These are phyloP conservation scores for Ctenoplectra terminalis DNA, from an alignment of 1,140 invertebrate genomes.

Conservation along the genomic window DNA sequence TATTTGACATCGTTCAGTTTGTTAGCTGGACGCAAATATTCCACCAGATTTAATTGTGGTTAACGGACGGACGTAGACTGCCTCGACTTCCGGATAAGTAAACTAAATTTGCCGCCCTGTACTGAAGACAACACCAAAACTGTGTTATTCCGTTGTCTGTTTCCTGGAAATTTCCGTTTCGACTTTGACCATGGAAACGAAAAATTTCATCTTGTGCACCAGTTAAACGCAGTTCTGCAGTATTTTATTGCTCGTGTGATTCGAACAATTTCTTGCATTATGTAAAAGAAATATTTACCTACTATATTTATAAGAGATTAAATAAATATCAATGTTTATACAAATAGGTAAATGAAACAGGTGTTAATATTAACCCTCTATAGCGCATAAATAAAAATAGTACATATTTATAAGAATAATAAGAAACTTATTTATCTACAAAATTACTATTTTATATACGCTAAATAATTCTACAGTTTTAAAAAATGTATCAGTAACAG, in stretches of 20 bases:
- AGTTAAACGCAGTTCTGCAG: too few relatives aligned
- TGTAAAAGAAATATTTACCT: neutral
- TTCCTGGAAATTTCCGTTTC: slow-evolving; percentile 52
- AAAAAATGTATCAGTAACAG: too few relatives aligned
- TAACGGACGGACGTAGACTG: slow-evolving; percentile 66
- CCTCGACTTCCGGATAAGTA: slow-evolving; percentile 77
- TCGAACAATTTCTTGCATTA: too few relatives aligned
- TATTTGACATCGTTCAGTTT: slow-evolving; percentile 66
- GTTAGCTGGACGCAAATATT: slow-evolving; percentile 74
- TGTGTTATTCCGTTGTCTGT: slow-evolving; percentile 47
- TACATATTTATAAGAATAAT: too few relatives aligned
- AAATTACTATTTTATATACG: too few relatives aligned
- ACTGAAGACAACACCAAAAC: slow-evolving; percentile 46
- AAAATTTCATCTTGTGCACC: slow-evolving; percentile 1
- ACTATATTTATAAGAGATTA: neutral
- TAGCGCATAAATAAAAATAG: too few relatives aligned
- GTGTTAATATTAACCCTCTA: too few relatives aligned
- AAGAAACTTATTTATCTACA: too few relatives aligned
- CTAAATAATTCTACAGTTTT: too few relatives aligned
- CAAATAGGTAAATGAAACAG: too few relatives aligned
- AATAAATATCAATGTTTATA: too few relatives aligned
- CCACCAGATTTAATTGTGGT: slow-evolving; percentile 78
- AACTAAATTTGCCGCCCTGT: slow-evolving; percentile 75
- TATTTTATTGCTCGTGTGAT: too few relatives aligned
- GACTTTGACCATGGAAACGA: slow-evolving; percentile 27